Conservation (phyloP, 2,888 invertebrate genomes). For the Gastracanthus pulcherrimus region DNA sequence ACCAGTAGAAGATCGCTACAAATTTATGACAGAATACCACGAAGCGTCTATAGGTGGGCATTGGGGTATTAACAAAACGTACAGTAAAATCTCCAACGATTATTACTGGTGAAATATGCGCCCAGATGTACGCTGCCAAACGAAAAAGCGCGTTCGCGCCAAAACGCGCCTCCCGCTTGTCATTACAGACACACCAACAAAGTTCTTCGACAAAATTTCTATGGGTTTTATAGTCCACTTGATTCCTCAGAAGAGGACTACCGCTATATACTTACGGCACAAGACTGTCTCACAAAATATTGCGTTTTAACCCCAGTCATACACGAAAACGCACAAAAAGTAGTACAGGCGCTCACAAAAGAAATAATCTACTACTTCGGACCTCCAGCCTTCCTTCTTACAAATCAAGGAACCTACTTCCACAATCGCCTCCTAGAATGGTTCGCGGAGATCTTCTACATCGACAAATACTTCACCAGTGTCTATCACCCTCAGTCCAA, state of each 20-base stretch:
- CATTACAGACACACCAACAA: background rate
- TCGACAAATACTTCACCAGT: no score
- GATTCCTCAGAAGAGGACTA: background rate
- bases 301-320: constrained; percentile 6
- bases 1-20: background rate
- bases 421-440: no score
- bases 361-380: constrained; percentile 9
- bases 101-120: background rate
- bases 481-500: no score
- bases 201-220: background rate
- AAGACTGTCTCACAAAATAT: no score
- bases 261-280: no score
- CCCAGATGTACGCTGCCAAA: background rate
- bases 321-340: background rate
- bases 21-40: background rate
- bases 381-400: no score
- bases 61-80: background rate
- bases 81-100: background rate
- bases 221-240: background rate
- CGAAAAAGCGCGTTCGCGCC: no score
- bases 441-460: no score
- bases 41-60: background rate
- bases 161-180: no score
- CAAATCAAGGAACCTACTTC: no score
- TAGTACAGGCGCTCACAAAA: background rate